Base-by-base conservation (phyloP, 2,113 vertebrate genomes). In the Amphiprion ocellaris region DNA sequence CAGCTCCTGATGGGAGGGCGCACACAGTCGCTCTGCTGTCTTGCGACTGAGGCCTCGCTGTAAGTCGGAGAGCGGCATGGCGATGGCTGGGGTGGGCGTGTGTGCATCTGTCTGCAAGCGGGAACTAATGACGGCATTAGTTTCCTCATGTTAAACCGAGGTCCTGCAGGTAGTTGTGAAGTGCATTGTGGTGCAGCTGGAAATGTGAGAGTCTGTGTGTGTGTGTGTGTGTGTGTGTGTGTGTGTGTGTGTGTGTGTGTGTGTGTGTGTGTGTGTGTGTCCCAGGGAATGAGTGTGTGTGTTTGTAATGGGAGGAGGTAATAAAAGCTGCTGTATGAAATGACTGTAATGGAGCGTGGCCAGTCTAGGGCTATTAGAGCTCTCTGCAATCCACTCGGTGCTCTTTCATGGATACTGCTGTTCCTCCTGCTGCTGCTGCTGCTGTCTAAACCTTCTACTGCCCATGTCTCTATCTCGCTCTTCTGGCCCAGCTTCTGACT, bases 271-370 rank as follows among this genome's bases (percentile, higher is more conserved):
- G 74, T 54, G 78, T 62, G 69, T 60, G 74, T 69, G 65, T 69
- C 26, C 26, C 2, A 26, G 26, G 26, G 26, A 26, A 26, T 26
- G 26, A 26, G 74, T 80, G 85, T 74, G 80, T 87, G 82, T 84
- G 81, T 87, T 61, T 86, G 82, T 92, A 90, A 90, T 90, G 79
- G 82, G 71, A 90, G 91, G 79, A 90, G 87, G 91, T 87, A 82
- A 90, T 92, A 92, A 93, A 92, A 93, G 90, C 91, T 79, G 87
- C 84, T 86, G 85, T 90, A 90, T 93, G 89, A 92, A 90, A 87
- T 82, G 83, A 87, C 90, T 90, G 87, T 92, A 94, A 94, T 93
- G 92, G 90, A 92, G 85, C 82, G 86, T 78, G 85, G 92, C 90
- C 83, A 91, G 88, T 91, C 75, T 84, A 83, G 80, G 82, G 90